These are phyloP conservation scores for Caerostris extrusa DNA, from an alignment of 1,140 invertebrate species.

Conservation along the genomic window DNA sequence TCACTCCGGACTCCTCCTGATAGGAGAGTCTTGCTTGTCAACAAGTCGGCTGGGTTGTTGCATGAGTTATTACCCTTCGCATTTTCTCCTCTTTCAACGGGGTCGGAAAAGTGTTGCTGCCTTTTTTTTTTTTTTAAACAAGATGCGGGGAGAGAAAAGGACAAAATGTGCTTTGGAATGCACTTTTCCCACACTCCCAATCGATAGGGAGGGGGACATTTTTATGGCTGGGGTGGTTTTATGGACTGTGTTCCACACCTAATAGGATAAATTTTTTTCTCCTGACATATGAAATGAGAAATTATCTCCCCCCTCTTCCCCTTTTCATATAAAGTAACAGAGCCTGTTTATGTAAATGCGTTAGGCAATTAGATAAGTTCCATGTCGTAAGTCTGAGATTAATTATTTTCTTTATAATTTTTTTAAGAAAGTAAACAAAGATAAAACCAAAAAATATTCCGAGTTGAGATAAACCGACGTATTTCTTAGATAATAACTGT, in stretches of 20 bases:
- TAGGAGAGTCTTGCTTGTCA: neutral
- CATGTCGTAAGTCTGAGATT: no score
- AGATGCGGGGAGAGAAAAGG: neutral
- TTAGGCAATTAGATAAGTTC: no score
- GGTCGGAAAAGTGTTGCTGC: neutral
- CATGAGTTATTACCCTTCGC: conserved; percentile 17
- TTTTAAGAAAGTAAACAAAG: no score
- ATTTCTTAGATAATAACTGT: no score
- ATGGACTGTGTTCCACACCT: conserved; percentile 4
- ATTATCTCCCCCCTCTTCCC: no score
- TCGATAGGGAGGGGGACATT: neutral
- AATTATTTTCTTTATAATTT: no score
- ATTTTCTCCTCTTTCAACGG: conserved; percentile 29
- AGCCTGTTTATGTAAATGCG: no score
- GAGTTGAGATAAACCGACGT: no score
- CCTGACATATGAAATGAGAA: neutral
- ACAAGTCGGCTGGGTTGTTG: neutral
- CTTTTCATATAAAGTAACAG: no score
- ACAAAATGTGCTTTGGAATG: neutral
- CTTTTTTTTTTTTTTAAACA: neutral
- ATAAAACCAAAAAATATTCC: no score
- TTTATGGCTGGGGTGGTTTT: conserved; percentile 6
- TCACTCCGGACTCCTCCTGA: neutral
- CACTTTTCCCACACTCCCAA: conserved; percentile 1
- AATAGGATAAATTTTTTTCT: neutral